A percentile compares a stretch with the other conserved stretches of the same genome.
Conservation (phyloP, 2,113 vertebrate genomes). For the Ptychochromis oligacanthus region DNA sequence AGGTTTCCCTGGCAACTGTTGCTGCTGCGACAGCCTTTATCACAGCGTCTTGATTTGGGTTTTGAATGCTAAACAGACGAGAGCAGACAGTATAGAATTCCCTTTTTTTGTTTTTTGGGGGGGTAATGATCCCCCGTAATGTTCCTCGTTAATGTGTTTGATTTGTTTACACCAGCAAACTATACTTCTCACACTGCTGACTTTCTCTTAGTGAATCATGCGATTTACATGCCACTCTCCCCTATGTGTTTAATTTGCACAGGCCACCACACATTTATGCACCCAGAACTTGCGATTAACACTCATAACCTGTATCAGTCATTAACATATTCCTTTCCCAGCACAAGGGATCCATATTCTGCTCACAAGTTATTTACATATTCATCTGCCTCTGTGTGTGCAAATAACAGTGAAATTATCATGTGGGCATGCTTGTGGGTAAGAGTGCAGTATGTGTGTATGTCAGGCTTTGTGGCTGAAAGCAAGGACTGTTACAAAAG, state of each 20-base stretch:
- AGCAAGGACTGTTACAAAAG: conserved; percentile 67
- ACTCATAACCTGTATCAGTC: conserved; percentile 43
- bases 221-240: conserved; percentile 8
- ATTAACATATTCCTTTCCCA: conserved; percentile 63
- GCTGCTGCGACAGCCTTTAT: conserved; percentile 77
- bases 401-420: conserved; percentile 65
- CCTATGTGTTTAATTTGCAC: conserved; percentile 38
- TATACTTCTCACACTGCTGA: conserved; percentile 9
- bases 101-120: not conserved
- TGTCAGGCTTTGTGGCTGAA: conserved; percentile 35
- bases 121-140: not conserved
- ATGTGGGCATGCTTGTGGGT: conserved; percentile 49
- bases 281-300: conserved; percentile 59
- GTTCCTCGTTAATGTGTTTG: not conserved
- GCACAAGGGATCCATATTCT: conserved; percentile 60
- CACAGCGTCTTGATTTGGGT: conserved; percentile 69
- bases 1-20: conserved; percentile 84
- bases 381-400: conserved; percentile 70
- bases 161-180: conserved; percentile 29
- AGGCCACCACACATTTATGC: conserved; percentile 43
- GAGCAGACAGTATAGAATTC: conserved; percentile 50
- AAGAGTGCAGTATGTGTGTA: not conserved
- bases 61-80: conserved; percentile 73
- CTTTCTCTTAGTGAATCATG: conserved; percentile 30
- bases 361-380: conserved; percentile 69